Evolutionary conservation across 2,888 invertebrate genomes (phyloP), one percentile per base, ranked within the genome.

Genomic region (Pterostichus niger): DNA sequence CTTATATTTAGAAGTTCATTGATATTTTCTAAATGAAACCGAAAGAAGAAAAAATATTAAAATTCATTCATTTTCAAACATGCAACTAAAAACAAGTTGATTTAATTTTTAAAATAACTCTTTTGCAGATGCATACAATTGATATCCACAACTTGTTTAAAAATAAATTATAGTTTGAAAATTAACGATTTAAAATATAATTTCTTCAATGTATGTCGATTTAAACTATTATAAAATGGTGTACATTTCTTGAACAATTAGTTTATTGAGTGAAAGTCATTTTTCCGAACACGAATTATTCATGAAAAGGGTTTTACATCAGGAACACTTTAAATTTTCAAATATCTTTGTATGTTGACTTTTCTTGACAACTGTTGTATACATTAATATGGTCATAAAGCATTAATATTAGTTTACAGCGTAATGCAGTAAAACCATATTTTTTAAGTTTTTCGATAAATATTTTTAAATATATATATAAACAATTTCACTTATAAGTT

Each of bases 11-110:
- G 40, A 73, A 71, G 52, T 71, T 61, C 56, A 54, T 81, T 54
- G 73, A 81, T 81, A 81, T 64, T 80, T 64, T 35, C 35, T 64
- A 64, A 64, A 33, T n/a, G n/a, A 61, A 61, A 64, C n/a, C 9
- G 9, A n/a, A 64, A 35, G 35, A 64, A 35, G 33, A 64, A 35
- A 33, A 59, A 59, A 59, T 31, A 31, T 17, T n/a, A 64, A 64
- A 64, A 35, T 64, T 35, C 64, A 64, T 64, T 64, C 13, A 64
- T 64, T 64, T 64, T 64, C 64, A 64, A 64, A 64, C 64, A 35
- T 64, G 11, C 35, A 33, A 35, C 11, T 49, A 5, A 11, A n/a
- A 13, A 5, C n/a, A 1, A 10, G 49, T 49, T 49, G 49, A 49
- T n/a, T 9, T 2, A 49, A 49, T 13, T 6, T 1, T 59, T 31